These are phyloP conservation scores for Tribolium madens DNA, from an alignment of 1,140 invertebrate genomes.

Conservation along the genomic window DNA sequence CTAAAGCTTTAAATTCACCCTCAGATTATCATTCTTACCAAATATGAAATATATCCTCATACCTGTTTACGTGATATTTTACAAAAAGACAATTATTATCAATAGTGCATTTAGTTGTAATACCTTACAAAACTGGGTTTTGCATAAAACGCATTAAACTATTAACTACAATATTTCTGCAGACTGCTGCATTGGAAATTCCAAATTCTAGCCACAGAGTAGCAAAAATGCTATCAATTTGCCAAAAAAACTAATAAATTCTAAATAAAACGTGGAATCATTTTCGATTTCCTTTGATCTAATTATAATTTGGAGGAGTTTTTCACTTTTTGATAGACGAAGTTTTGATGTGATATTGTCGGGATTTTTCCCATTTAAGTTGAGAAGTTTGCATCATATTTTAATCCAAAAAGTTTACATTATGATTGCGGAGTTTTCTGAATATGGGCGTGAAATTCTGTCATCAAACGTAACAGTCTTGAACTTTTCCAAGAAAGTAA, in stretches of 20 bases:
- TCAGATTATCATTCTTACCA: no score
- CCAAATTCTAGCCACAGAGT: no score
- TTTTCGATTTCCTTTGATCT: not conserved
- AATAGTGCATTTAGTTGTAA: no score
- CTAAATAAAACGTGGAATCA: constrained; percentile 1
- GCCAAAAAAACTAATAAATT: no score
- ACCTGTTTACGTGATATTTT: no score
- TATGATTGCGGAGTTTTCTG: constrained; percentile 38
- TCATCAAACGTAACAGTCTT: constrained; percentile 32
- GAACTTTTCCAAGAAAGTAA: constrained; percentile 4
- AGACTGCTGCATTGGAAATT: no score
- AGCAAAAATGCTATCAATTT: no score
- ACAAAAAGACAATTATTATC: no score
- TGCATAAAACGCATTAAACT: no score
- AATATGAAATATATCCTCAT: no score
- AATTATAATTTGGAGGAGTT: constrained; percentile 25
- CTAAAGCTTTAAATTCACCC: not conserved
- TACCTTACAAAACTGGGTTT: no score
- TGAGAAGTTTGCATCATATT: constrained; percentile 25
- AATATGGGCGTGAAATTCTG: constrained; percentile 37
- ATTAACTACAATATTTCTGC: no score
- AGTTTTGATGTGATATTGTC: constrained; percentile 37
- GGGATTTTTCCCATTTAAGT: constrained; percentile 37
- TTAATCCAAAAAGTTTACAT: constrained; percentile 36
- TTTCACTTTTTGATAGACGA: constrained; percentile 33